Conservation (phyloP, 2,797 vertebrate species). For the Phoxinus dragarum region DNA sequence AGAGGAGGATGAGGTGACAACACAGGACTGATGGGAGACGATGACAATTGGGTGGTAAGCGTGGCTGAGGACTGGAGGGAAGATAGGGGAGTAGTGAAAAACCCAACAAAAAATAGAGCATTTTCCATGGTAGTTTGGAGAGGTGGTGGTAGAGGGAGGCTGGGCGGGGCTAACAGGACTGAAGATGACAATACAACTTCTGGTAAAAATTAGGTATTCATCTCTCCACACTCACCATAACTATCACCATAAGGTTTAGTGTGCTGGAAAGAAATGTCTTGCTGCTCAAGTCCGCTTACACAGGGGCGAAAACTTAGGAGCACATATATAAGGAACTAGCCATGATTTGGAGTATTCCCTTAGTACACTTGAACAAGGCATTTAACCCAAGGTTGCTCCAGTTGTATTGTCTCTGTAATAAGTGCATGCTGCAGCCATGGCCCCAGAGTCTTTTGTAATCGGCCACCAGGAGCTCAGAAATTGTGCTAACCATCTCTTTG, state of each 20-base stretch:
- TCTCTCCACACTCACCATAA: too few species aligned
- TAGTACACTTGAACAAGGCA: not conserved
- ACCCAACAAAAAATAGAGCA: too few species aligned
- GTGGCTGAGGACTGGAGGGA: too few species aligned
- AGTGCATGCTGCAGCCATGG: not conserved
- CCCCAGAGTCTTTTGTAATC: not conserved
- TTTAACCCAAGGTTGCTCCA: slow-evolving; percentile 3
- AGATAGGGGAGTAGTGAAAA: too few species aligned
- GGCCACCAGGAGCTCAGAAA: not conserved
- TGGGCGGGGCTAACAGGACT: too few species aligned
- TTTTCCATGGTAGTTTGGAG: too few species aligned
- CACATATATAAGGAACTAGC: not conserved
- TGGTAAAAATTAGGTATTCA: too few species aligned
- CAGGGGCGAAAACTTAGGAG: not conserved
- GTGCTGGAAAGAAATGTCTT: not conserved
- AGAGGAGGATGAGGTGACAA: too few species aligned
- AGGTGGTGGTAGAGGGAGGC: too few species aligned
- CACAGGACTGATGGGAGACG: too few species aligned
- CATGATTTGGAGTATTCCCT: not conserved
- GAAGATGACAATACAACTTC: too few species aligned
- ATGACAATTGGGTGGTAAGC: too few species aligned
- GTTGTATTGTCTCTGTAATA: not conserved
- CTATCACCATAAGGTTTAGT: slow-evolving; percentile 2
- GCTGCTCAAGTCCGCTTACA: not conserved
- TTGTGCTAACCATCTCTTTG: slow-evolving; percentile 2